A percentile compares a stretch with the other conserved stretches of the same genome.
These are phyloP conservation scores for Neodontobutis hainanensis DNA, from an alignment of 2,113 vertebrate species.

Conservation along the genomic window DNA sequence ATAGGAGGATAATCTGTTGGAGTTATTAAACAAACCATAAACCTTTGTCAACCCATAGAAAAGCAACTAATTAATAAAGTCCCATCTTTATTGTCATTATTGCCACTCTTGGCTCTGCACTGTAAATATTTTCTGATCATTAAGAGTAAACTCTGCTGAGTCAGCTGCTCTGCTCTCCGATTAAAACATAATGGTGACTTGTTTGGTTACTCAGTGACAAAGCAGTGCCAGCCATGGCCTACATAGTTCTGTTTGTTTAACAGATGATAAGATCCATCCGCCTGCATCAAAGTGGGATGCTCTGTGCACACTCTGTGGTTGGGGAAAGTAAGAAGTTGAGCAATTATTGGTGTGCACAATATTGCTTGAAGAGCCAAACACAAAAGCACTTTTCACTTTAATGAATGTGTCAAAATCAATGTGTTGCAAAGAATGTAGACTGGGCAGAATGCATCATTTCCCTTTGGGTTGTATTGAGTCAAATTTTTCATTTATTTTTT, in stretches of 20 bases:
- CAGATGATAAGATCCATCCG: neutral
- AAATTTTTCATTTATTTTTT: too few relatives aligned
- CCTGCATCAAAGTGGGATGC: neutral
- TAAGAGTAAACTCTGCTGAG: neutral
- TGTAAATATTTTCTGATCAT: neutral
- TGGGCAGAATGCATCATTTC: too few relatives aligned
- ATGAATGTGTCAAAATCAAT: neutral
- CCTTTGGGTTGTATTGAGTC: too few relatives aligned
- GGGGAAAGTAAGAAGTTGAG: conserved; percentile 1
- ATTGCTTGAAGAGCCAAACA: neutral
- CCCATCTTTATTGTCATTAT: too few relatives aligned
- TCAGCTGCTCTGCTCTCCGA: neutral
- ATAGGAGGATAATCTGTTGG: neutral
- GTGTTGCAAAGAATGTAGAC: neutral
- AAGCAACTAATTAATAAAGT: neutral
- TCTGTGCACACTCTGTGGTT: too few relatives aligned
- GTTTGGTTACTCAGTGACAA: too few relatives aligned
- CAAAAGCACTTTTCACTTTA: conserved; percentile 1
- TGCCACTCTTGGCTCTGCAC: neutral
- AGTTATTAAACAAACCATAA: neutral
- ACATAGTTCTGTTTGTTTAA: neutral
- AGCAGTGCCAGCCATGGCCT: neutral
- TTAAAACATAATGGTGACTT: neutral
- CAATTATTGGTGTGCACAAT: neutral
- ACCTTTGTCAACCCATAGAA: neutral